Evolutionary conservation across 2,113 vertebrate species (phyloP), one percentile per base, ranked within the genome.

Genomic region (Toxotes jaculatrix): DNA sequence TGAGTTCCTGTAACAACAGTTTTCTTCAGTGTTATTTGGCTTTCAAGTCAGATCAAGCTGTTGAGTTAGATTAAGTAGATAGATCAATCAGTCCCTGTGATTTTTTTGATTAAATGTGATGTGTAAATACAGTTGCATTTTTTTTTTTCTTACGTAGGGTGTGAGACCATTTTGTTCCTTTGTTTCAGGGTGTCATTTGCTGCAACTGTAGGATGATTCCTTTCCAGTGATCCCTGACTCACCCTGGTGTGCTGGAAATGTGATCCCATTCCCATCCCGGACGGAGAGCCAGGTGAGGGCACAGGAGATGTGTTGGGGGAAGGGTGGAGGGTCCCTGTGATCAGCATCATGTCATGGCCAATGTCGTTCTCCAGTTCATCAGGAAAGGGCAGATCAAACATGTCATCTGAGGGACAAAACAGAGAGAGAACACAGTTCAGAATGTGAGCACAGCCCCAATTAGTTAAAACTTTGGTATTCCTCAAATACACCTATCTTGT

Each of bases 341-440:
- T 98, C 89, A 99, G 93, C 94, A 99, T 99, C 94, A 96, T 96
- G 88, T 95, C 95, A 21, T 95, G 93, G 83, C 97, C 96, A 56
- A 99, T 98, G 86, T 99, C 98, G 69, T 98, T 99, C 94, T 99
- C 98, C 96, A 99, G 97, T 87, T 99, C 98, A 73, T 98, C 98
- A 70, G 97, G 97, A 90, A 99, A 99, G 1, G 97, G 97, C 83
- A 99, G 96, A 91, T 97, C 97, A 85, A 99, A 98, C 96, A 99
- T 98, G 92, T 98, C 97, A 75, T 98, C 97, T 97, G 93, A 32
- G 79, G 92, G 85, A 38, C 38, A 34, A 69, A 62, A 31, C 1
- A 72, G 51, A 77, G 14, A 65, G 14, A 17, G 8, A 69, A 76
- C 0, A 32, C 4, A 69, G 8, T 13, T 14, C 16, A 32, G 21